Percentiles rank a stretch among this genome's conserved stretches.
Evolutionary conservation across 2,113 vertebrate genomes (phyloP).

Genomic region (Tetrax tetrax): DNA sequence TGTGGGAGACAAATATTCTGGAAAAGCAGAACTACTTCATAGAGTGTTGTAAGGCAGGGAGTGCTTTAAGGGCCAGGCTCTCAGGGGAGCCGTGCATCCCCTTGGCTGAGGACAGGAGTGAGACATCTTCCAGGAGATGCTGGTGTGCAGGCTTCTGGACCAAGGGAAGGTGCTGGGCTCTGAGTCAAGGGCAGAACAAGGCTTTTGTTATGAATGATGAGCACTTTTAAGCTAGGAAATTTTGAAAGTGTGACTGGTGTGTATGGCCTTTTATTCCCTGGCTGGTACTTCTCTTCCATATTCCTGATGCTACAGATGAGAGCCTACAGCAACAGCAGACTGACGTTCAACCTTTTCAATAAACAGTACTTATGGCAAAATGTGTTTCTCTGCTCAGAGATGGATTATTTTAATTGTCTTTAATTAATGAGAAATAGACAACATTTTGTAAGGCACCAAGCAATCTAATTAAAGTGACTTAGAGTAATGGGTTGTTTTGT

Average conservation of each 20-base stretch:
- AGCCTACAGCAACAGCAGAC: not conserved
- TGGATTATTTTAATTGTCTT: not conserved
- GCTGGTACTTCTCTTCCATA: not conserved
- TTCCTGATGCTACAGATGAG: not conserved
- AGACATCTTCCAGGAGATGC: not conserved
- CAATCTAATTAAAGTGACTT: not conserved
- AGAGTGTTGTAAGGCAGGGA: accelerated
- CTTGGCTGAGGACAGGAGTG: not conserved
- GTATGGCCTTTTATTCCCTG: not conserved
- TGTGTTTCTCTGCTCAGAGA: not conserved
- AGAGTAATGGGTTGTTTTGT: not conserved
- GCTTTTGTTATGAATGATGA: not conserved
- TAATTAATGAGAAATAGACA: not conserved
- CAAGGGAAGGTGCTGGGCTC: not conserved
- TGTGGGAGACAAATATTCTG: not conserved
- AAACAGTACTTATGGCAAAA: not conserved
- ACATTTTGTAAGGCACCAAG: not conserved
- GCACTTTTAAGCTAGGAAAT: not conserved
- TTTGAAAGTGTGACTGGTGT: not conserved
- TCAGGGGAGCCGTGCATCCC: not conserved
- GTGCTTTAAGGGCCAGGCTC: not conserved
- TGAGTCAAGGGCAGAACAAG: not conserved
- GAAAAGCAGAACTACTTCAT: not conserved
- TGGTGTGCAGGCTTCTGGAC: not conserved
- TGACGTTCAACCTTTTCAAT: not conserved